phyloP scores from a whole-genome alignment of 2,797 vertebrate genomes.

The Pseudopleuronectes americanus region DNA sequence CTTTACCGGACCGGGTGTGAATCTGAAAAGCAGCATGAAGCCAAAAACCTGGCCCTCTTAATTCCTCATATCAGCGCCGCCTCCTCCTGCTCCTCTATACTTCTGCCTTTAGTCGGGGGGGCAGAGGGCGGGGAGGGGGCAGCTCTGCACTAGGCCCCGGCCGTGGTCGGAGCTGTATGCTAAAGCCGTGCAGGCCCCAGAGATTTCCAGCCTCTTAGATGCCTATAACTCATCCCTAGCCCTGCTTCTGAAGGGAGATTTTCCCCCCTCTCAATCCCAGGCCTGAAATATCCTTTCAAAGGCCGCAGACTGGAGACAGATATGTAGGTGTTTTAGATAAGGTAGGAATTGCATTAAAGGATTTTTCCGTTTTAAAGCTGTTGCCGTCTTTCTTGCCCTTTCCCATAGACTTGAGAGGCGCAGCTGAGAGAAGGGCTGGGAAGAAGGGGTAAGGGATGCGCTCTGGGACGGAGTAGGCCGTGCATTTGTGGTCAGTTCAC shows the following conservation, averaged over 20 bases:
- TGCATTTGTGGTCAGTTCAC: conserved; percentile 86
- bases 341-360: conserved; percentile 89
- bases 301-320: conserved; percentile 87
- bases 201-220: conserved; percentile 88
- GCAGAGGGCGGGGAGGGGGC: conserved; percentile 3
- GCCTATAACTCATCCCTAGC: conserved; percentile 87
- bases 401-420: conserved; percentile 82
- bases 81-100: conserved; percentile 66
- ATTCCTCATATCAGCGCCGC: conserved; percentile 61
- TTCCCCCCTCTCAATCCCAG: conserved; percentile 81
- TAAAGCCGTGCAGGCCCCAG: conserved; percentile 83
- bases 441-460: conserved; percentile 73
- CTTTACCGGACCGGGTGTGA: conserved; percentile 47
- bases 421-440: conserved; percentile 72
- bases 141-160: conserved; percentile 63
- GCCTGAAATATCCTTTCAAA: conserved; percentile 86
- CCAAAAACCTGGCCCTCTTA: conserved; percentile 50
- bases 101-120: conserved; percentile 49
- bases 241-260: conserved; percentile 83
- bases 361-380: conserved; percentile 87
- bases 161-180: conserved; percentile 79
- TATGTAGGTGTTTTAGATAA: conserved; percentile 90
- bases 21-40: conserved; percentile 46
- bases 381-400: conserved; percentile 81
- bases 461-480: conserved; percentile 75